Percentiles rank a stretch among this genome's conserved stretches.
Evolutionary conservation across 2,797 vertebrate species (phyloP).

Genomic region (Epinephelus awoara): DNA sequence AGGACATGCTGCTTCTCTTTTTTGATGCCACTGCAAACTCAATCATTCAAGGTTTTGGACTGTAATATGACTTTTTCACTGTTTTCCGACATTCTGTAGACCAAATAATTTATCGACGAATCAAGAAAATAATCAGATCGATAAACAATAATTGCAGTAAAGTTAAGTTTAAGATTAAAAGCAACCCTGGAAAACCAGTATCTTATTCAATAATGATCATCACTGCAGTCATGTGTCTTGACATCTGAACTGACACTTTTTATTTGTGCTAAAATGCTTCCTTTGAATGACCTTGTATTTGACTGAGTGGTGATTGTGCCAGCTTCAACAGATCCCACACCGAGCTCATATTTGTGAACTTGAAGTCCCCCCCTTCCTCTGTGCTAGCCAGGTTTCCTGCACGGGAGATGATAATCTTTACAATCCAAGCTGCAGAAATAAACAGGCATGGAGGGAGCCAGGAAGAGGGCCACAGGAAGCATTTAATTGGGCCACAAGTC

Average conservation of each 20-base stretch:
- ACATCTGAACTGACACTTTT: neutral
- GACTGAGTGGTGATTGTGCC: neutral
- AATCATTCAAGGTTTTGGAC: too few species aligned
- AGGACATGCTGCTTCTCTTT: too few species aligned
- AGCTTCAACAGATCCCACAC: slow-evolving; percentile 52
- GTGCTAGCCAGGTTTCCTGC: slow-evolving; percentile 75
- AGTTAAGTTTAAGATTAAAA: too few species aligned
- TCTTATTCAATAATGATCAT: neutral
- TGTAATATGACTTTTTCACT: too few species aligned
- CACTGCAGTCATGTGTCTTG: neutral
- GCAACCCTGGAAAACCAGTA: neutral
- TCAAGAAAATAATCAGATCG: too few species aligned
- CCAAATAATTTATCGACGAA: too few species aligned
- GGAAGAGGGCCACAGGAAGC: slow-evolving; percentile 75
- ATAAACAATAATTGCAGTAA: too few species aligned
- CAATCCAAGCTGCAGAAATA: slow-evolving; percentile 77
- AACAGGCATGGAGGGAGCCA: slow-evolving; percentile 68
- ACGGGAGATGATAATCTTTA: slow-evolving; percentile 83
- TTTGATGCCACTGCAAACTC: too few species aligned
- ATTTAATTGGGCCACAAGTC: slow-evolving; percentile 65
- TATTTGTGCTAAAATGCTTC: neutral
- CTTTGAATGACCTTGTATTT: slow-evolving; percentile 16
- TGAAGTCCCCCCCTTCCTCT: slow-evolving; percentile 82
- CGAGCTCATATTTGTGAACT: slow-evolving; percentile 71
- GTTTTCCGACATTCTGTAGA: too few species aligned